A percentile compares a stretch with the other conserved stretches of the same genome.
phyloP scores from a whole-genome alignment of 2,888 invertebrate genomes.

The Lordiphosa andalusiaca region DNA sequence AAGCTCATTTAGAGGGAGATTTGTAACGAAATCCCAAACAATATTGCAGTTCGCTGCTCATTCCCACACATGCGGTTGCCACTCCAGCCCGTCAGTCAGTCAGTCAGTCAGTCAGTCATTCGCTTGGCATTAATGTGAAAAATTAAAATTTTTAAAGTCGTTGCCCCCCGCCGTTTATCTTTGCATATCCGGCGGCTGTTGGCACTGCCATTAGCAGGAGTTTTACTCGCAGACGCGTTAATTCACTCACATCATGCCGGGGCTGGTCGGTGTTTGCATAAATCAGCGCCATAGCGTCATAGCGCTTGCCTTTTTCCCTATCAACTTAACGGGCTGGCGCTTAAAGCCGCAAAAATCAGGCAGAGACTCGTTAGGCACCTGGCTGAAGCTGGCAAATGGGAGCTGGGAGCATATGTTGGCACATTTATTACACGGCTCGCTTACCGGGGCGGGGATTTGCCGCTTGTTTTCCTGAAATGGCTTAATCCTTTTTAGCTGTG shows the following conservation, averaged over 20 bases:
- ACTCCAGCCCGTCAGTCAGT: slow-evolving; percentile 17
- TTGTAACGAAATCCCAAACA: slow-evolving; percentile 1
- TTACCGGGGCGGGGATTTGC: slow-evolving; percentile 39
- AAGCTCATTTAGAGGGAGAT: slow-evolving; percentile 2
- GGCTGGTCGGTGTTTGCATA: slow-evolving; percentile 36
- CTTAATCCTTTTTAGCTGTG: slow-evolving; percentile 62
- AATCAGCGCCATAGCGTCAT: slow-evolving; percentile 42
- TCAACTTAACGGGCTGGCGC: slow-evolving; percentile 27
- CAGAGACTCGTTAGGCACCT: slow-evolving; percentile 56
- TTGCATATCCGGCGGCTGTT: slow-evolving; percentile 24
- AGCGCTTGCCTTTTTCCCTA: slow-evolving; percentile 14
- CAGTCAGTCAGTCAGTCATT: slow-evolving; percentile 16
- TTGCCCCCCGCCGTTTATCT: background rate
- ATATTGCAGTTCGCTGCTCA: background rate
- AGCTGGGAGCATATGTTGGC: slow-evolving; percentile 44
- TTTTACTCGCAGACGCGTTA: slow-evolving; percentile 55
- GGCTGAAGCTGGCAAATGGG: slow-evolving; percentile 9
- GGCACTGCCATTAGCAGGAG: slow-evolving; percentile 59
- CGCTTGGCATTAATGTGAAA: slow-evolving; percentile 24
- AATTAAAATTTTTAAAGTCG: slow-evolving; percentile 38
- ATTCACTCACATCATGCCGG: slow-evolving; percentile 56
- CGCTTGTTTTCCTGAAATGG: slow-evolving; percentile 51
- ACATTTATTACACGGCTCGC: slow-evolving; percentile 50
- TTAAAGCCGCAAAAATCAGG: slow-evolving; percentile 68
- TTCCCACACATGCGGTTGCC: slow-evolving; percentile 6